Evolutionary conservation across 2,113 vertebrate genomes (phyloP).

Genomic region (Elephantulus edwardii): DNA sequence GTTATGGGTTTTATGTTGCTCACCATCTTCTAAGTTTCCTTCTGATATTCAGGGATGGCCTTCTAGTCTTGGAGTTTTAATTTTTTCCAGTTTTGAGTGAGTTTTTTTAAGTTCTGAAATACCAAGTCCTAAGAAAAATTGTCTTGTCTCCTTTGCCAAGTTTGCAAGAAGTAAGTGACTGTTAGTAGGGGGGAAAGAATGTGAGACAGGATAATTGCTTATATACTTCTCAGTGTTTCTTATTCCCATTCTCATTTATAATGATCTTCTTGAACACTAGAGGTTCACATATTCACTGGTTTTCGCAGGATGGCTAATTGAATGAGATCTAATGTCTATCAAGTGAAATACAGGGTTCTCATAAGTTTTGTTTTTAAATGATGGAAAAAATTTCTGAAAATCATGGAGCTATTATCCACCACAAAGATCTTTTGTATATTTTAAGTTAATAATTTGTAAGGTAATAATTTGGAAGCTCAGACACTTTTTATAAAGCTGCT

Average conservation of each 20-base stretch:
- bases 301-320: neutral
- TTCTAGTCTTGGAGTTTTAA: neutral
- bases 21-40: neutral
- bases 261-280: neutral
- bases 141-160: neutral
- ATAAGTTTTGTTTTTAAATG: slow-evolving; percentile 13
- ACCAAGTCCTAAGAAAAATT: slow-evolving; percentile 1
- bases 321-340: neutral
- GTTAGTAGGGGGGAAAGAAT: neutral
- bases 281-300: neutral
- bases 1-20: neutral
- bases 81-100: neutral
- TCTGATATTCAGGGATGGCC: neutral
- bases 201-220: neutral
- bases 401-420: neutral
- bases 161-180: slow-evolving; percentile 43
- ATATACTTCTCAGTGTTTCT: neutral
- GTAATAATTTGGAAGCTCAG: too few species aligned
- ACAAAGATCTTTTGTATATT: neutral
- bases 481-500: neutral
- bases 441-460: neutral
- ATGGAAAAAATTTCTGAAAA: neutral
- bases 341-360: neutral
- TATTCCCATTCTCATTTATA: neutral
- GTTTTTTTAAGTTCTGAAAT: neutral